Evolutionary conservation across 2,113 vertebrate species (phyloP), one percentile per base, ranked within the genome.

Genomic region (Myanophis thanlyinensis): DNA sequence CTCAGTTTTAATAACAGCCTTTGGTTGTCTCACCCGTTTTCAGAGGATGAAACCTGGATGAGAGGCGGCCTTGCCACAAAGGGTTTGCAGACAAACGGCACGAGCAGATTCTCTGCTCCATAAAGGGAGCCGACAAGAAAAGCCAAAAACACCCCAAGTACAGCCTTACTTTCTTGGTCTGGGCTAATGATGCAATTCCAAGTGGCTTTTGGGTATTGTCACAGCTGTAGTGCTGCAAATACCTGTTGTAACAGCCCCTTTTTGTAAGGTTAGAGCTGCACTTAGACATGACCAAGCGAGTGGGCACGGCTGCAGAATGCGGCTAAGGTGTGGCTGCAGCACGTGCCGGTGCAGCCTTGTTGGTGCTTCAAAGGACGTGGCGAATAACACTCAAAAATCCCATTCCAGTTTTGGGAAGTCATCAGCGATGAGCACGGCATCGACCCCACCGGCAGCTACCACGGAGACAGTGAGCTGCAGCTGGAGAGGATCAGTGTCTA

Each of bases 401-500:
- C 93, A 47, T 93, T 95, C 35, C 93, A 98, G 98, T 98, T 98
- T 96, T 98, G 98, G 98, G 98, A 98, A 93, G 98, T 98, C 85
- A 98, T 98, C 96, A 98, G 98, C 0, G 98, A 98, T 89, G 98
- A 98, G 88, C 98, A 98, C 0, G 98, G 98, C 25, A 98, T 98
- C 1, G 98, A 98, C n/a, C 98, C 98, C 51, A 98, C 98, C 0
- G 98, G 98, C 93, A 98, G 98, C 96, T 98, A 98, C 96, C 98
- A 98, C 0, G 98, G 98, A 67, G 98, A 98, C 95, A 98, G 97
- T 0, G 98, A 98, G 13, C 95, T 98, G 95, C 98, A 98, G 96
- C 97, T 98, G 93, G 98, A 98, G 91, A 97, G 98, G 94, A 98
- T 98, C 97, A 98, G 98, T 0, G 98, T 98, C 46, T 98, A 98